These are phyloP conservation scores for Phyto melanocephala DNA, from an alignment of 2,888 invertebrate genomes.

Conservation along the genomic window DNA sequence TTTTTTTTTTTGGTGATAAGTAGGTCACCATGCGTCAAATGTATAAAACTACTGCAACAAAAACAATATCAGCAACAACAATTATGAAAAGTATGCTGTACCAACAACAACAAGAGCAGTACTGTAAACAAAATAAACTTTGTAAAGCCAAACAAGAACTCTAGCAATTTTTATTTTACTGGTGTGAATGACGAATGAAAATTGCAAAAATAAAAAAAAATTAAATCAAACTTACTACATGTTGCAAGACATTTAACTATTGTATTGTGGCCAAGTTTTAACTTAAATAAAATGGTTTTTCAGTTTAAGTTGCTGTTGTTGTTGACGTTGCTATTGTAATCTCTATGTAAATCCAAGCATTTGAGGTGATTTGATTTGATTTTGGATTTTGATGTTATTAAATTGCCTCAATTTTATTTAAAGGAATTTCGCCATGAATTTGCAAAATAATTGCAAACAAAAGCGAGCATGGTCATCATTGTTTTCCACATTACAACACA, in stretches of 20 bases:
- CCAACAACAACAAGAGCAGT: conserved; percentile 30
- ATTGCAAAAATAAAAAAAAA: conserved; percentile 26
- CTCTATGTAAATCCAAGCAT: conserved; percentile 29
- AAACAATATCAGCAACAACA: conserved; percentile 26
- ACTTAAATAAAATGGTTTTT: neutral
- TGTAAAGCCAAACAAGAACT: conserved; percentile 56
- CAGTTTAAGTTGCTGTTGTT: conserved; percentile 29
- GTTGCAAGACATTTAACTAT: conserved; percentile 51
- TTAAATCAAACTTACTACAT: conserved; percentile 55
- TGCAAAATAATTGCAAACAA: conserved; percentile 16
- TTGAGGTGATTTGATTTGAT: neutral
- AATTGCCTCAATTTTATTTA: conserved; percentile 2
- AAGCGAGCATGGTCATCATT: neutral
- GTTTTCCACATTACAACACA: neutral
- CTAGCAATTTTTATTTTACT: neutral
- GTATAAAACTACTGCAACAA: conserved; percentile 18
- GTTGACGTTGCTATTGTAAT: conserved; percentile 41
- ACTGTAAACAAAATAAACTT: conserved; percentile 37
- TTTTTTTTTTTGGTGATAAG: conserved; percentile 33
- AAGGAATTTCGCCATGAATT: conserved; percentile 23
- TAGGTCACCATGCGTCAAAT: conserved; percentile 62
- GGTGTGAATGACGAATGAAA: conserved; percentile 48
- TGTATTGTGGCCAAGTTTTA: conserved; percentile 44
- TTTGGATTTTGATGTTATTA: conserved; percentile 22
- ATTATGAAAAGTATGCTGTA: conserved; percentile 31